A percentile compares a stretch with the other conserved stretches of the same genome.
Evolutionary conservation across 2,113 vertebrate species (phyloP).

Genomic region (Alexandromys fortis): DNA sequence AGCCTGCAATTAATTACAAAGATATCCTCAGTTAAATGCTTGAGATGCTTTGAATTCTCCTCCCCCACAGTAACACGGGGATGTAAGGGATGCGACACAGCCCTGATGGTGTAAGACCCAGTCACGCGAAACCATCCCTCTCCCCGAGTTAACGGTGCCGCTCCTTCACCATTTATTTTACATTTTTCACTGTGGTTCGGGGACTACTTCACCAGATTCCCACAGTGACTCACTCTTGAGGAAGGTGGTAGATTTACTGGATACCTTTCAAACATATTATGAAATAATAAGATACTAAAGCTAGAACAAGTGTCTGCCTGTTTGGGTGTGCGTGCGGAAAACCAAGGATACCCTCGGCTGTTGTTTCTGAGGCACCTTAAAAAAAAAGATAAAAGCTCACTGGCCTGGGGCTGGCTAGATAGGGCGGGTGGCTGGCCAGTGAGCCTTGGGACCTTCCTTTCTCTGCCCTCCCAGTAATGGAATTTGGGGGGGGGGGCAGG

Average conservation of each 20-base stretch:
- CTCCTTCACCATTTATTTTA: background rate
- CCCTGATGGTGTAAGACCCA: background rate
- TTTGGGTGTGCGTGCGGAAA: background rate
- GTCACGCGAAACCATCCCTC: background rate
- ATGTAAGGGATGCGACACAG: background rate
- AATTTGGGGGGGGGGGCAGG: too few species aligned
- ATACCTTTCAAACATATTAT: too few species aligned
- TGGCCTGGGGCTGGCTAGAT: too few species aligned
- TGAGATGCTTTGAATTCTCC: constrained; percentile 19
- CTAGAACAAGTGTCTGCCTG: background rate
- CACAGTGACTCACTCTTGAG: background rate
- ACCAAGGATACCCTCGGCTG: background rate
- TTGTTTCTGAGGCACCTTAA: background rate
- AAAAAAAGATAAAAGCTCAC: background rate
- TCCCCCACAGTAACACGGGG: background rate
- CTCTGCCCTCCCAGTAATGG: background rate
- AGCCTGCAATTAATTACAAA: constrained; percentile 84
- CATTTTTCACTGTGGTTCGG: background rate
- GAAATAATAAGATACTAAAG: background rate
- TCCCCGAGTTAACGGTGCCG: background rate
- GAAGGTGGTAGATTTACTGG: background rate
- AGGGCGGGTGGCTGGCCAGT: background rate
- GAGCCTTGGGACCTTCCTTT: background rate
- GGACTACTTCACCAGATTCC: background rate
- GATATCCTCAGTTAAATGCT: constrained; percentile 50